Conservation (phyloP, 1,140 invertebrate genomes). For the Drosophila cardini region DNA sequence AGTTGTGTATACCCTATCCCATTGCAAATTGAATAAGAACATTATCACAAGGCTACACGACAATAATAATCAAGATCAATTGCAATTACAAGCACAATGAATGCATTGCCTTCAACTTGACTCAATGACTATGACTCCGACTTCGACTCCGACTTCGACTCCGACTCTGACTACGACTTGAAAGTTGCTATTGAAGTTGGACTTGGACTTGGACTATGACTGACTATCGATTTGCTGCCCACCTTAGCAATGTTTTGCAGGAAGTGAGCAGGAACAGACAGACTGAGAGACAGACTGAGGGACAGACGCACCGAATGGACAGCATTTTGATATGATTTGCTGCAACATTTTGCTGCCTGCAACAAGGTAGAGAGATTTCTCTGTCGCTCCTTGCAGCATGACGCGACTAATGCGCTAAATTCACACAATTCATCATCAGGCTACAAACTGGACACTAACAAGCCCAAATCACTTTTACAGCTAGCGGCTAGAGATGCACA, state of each 20-base stretch:
- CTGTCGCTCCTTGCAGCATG: conserved; percentile 44
- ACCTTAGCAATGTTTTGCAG: conserved; percentile 52
- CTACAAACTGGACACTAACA: conserved; percentile 76
- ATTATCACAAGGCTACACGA: conserved; percentile 66
- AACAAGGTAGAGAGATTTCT: conserved; percentile 16
- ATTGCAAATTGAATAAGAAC: conserved; percentile 75
- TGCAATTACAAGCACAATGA: conserved; percentile 84
- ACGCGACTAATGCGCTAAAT: conserved; percentile 83
- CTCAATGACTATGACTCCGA: conserved; percentile 48
- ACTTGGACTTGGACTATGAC: conserved; percentile 29
- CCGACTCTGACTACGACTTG: conserved; percentile 21
- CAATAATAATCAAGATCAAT: conserved; percentile 83
- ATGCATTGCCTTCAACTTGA: conserved; percentile 74
- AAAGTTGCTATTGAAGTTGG: conserved; percentile 11
- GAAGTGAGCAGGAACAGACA: conserved; percentile 33
- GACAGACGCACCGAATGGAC: conserved; percentile 25
- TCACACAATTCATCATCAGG: conserved; percentile 84
- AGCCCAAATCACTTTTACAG: conserved; percentile 77
- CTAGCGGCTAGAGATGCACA: conserved; percentile 38
- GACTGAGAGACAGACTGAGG: conserved; percentile 30
- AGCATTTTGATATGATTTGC: conserved; percentile 61
- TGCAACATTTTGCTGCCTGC: conserved; percentile 38
- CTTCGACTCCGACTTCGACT: conserved; percentile 12
- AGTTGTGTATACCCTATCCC: conserved; percentile 37
- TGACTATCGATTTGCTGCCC: conserved; percentile 69